Percentiles rank a stretch among this genome's conserved stretches.
Conservation (phyloP, 1,140 invertebrate species). For the Eumeta japonica region DNA sequence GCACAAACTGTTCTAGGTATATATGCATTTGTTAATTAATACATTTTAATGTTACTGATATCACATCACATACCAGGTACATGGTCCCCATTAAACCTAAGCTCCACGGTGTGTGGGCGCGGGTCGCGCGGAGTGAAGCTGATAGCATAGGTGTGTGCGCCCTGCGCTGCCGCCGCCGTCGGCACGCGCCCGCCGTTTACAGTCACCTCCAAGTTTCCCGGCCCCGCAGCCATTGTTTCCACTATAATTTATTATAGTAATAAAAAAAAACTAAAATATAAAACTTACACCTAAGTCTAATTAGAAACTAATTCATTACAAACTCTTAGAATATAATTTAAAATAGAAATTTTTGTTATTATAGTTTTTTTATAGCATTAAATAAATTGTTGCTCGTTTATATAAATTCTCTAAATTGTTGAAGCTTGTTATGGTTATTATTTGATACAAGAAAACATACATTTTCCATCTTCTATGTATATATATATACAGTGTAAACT, state of each 20-base stretch:
- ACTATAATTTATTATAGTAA: conserved; percentile 60
- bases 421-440: too few species aligned
- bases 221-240: conserved; percentile 93
- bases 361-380: too few species aligned
- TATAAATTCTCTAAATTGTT: too few species aligned
- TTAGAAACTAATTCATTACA: not conserved
- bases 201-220: conserved; percentile 96
- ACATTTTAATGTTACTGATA: too few species aligned
- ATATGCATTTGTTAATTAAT: too few species aligned
- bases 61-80: conserved; percentile 86
- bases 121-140: conserved; percentile 92
- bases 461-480: too few species aligned
- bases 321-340: too few species aligned
- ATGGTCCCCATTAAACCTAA: conserved; percentile 94
- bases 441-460: too few species aligned
- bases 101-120: conserved; percentile 85
- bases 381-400: too few species aligned
- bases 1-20: too few species aligned
- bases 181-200: conserved; percentile 94
- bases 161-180: conserved; percentile 91
- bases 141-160: conserved; percentile 94
- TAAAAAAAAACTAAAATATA: not conserved
- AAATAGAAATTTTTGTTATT: too few species aligned
- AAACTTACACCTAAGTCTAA: not conserved
- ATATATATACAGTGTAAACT: too few species aligned